Conservation (phyloP, 2,797 vertebrate species). For the Squalus acanthias region DNA sequence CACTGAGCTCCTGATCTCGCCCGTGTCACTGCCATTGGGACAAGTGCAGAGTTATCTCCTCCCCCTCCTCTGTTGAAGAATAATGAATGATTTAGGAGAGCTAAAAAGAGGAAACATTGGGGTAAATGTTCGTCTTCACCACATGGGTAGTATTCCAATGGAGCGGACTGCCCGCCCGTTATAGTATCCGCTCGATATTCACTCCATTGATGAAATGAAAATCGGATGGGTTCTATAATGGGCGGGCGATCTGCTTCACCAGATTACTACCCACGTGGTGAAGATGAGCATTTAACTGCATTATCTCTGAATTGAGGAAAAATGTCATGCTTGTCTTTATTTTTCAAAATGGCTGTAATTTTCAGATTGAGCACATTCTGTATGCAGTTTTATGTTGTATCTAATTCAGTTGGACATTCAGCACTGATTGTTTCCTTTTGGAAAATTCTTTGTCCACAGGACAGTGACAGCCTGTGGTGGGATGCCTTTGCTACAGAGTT, state of each 20-base stretch:
- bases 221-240: background rate
- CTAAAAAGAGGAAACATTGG: background rate
- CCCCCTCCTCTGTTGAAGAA: background rate
- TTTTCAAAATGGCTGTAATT: background rate
- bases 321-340: background rate
- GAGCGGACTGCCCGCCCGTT: background rate
- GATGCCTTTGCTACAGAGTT: slow-evolving; percentile 97
- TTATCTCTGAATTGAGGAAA: background rate
- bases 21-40: background rate
- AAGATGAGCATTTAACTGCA: background rate
- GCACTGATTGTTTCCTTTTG: slow-evolving; percentile 45
- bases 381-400: background rate
- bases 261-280: background rate
- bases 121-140: background rate
- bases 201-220: background rate
- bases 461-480: slow-evolving; percentile 99
- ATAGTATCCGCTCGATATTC: background rate
- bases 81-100: background rate
- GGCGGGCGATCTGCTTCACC: background rate
- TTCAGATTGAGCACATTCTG: background rate
- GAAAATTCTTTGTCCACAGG: slow-evolving; percentile 58
- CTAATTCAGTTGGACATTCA: background rate
- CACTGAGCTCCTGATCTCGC: background rate
- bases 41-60: background rate
- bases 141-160: background rate